Conservation (phyloP, 2,888 invertebrate species). For the Adelphocoris suturalis region DNA sequence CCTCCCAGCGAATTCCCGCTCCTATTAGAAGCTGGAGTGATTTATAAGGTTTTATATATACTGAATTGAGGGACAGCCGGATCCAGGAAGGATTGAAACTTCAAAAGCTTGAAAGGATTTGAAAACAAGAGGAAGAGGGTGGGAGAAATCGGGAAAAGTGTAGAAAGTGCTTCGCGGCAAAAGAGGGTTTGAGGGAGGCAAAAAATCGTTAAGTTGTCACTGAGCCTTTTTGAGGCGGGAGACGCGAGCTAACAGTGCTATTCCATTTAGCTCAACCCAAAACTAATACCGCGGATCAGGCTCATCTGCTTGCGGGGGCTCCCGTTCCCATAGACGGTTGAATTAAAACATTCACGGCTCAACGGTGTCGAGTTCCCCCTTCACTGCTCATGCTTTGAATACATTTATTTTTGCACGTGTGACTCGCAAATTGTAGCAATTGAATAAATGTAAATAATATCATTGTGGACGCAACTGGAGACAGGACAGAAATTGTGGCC, state of each 20-base stretch:
- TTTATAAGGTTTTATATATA: constrained; percentile 39
- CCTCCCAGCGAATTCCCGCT: not conserved
- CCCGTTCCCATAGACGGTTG: constrained; percentile 31
- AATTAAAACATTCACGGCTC: constrained; percentile 24
- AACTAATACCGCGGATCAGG: constrained; percentile 48
- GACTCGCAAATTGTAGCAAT: too few species aligned
- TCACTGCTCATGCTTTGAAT: too few species aligned
- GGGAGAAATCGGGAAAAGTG: constrained; percentile 27
- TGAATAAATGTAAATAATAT: too few species aligned
- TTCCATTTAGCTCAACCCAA: constrained; percentile 54
- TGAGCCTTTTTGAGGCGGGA: constrained; percentile 54
- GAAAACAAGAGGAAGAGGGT: not conserved
- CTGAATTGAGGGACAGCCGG: constrained; percentile 13
- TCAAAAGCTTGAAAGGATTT: constrained; percentile 26
- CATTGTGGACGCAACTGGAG: too few species aligned
- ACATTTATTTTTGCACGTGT: too few species aligned
- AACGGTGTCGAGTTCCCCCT: too few species aligned
- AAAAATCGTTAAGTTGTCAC: constrained; percentile 54
- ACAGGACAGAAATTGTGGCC: too few species aligned
- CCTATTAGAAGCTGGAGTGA: constrained; percentile 7
- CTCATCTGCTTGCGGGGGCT: constrained; percentile 29
- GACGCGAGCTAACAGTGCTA: constrained; percentile 54
- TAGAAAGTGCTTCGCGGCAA: constrained; percentile 40
- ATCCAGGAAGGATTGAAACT: not conserved
- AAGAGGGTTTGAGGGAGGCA: constrained; percentile 44